A percentile compares a stretch with the other conserved stretches of the same genome.
These are phyloP conservation scores for Lycia hirtaria DNA, from an alignment of 2,888 invertebrate genomes.

Conservation along the genomic window DNA sequence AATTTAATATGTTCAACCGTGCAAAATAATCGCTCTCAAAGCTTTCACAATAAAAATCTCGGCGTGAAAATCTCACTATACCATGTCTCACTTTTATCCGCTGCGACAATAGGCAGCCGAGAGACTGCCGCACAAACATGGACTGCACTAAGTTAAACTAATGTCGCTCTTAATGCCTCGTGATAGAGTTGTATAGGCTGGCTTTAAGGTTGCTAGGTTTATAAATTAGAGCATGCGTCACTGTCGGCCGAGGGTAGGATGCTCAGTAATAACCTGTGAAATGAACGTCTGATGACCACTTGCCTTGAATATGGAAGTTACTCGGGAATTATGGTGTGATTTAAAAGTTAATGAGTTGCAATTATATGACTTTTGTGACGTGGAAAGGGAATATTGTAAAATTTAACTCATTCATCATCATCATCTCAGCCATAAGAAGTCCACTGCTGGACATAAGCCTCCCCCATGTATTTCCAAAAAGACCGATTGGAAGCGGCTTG, in stretches of 20 bases:
- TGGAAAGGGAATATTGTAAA: conserved; percentile 7
- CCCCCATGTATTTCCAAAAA: no score
- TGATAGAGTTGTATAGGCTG: conserved; percentile 43
- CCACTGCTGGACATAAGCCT: no score
- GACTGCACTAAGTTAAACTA: conserved; percentile 40
- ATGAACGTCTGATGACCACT: conserved; percentile 74
- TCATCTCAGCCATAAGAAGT: no score
- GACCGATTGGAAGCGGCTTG: no score
- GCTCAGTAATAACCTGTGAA: conserved; percentile 75
- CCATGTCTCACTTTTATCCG: conserved; percentile 67
- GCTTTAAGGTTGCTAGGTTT: conserved; percentile 53
- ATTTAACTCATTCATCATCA: no score
- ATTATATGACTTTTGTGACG: conserved; percentile 47
- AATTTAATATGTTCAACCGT: conserved; percentile 36
- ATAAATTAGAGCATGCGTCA: conserved; percentile 80
- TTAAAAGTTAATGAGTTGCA: conserved; percentile 47
- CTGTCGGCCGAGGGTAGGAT: conserved; percentile 65
- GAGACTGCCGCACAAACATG: conserved; percentile 52
- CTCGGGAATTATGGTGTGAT: conserved; percentile 52
- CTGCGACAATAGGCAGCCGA: conserved; percentile 68
- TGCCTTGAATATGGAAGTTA: conserved; percentile 51
- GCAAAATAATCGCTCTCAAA: conserved; percentile 45
- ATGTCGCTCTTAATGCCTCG: conserved; percentile 51
- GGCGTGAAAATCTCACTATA: conserved; percentile 59
- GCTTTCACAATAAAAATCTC: conserved; percentile 60